A percentile compares a stretch with the other conserved stretches of the same genome.
These are phyloP conservation scores for Camelus dromedarius DNA, from an alignment of 2,113 vertebrate species.

Conservation along the genomic window DNA sequence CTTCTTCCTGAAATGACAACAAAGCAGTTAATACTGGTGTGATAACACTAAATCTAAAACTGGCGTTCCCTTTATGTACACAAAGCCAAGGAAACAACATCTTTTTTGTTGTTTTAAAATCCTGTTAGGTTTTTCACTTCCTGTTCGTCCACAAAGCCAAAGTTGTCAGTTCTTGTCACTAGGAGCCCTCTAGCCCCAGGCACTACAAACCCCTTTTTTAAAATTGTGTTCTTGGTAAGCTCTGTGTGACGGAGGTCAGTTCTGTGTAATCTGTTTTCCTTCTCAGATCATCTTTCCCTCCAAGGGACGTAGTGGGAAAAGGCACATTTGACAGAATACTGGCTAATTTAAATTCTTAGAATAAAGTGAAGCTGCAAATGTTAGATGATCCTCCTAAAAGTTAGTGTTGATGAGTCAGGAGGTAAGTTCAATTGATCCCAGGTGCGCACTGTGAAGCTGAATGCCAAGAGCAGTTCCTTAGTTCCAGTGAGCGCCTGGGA, in stretches of 20 bases:
- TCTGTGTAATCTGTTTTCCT: background rate
- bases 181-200: background rate
- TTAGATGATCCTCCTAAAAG: background rate
- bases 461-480: background rate
- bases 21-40: background rate
- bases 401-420: background rate
- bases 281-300: background rate
- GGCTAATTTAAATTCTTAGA: background rate
- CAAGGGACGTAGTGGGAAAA: background rate
- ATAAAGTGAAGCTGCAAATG: background rate
- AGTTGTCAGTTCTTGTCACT: background rate
- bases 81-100: background rate
- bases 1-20: background rate
- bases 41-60: background rate
- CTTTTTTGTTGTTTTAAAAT: conserved; percentile 7
- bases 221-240: background rate
- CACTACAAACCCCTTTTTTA: background rate
- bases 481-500: background rate
- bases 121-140: background rate
- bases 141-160: background rate
- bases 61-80: background rate
- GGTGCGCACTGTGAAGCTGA: background rate
- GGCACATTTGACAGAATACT: background rate
- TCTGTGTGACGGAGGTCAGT: background rate
- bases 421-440: background rate